Percentiles rank a stretch among this genome's conserved stretches.
These are phyloP conservation scores for Platycheirus albimanus DNA, from an alignment of 2,888 invertebrate species.

Conservation along the genomic window DNA sequence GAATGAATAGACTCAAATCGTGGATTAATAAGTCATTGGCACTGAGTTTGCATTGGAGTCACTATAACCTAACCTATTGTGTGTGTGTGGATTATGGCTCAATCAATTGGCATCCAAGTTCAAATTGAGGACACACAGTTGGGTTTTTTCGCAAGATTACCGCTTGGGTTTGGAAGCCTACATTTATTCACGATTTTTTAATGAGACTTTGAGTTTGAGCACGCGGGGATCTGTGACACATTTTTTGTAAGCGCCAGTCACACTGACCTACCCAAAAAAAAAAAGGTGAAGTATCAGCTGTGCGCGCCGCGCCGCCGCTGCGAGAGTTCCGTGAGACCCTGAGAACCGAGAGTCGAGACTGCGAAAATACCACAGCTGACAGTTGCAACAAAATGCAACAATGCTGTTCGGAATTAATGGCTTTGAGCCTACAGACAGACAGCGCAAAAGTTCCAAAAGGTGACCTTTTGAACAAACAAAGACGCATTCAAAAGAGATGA, in stretches of 20 bases:
- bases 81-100: constrained; percentile 8
- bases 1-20: constrained; percentile 15
- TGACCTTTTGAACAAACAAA: constrained; percentile 36
- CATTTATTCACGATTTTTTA: constrained; percentile 19
- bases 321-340: constrained; percentile 51
- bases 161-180: constrained; percentile 38
- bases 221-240: constrained; percentile 36
- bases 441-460: background rate
- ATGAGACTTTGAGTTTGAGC: background rate
- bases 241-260: constrained; percentile 54
- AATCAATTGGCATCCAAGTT: constrained; percentile 46
- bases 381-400: constrained; percentile 20
- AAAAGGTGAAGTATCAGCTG: constrained; percentile 56
- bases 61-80: background rate
- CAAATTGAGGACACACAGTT: constrained; percentile 56
- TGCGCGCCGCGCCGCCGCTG: no score
- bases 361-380: constrained; percentile 17
- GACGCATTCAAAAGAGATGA: constrained; percentile 48
- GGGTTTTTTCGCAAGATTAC: constrained; percentile 39
- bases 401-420: constrained; percentile 30
- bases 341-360: background rate
- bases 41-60: background rate
- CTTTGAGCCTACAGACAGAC: constrained; percentile 14
- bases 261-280: constrained; percentile 69
- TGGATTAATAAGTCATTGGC: constrained; percentile 38